phyloP scores from a whole-genome alignment of 1,140 invertebrate genomes.

The Listronotus bonariensis region DNA sequence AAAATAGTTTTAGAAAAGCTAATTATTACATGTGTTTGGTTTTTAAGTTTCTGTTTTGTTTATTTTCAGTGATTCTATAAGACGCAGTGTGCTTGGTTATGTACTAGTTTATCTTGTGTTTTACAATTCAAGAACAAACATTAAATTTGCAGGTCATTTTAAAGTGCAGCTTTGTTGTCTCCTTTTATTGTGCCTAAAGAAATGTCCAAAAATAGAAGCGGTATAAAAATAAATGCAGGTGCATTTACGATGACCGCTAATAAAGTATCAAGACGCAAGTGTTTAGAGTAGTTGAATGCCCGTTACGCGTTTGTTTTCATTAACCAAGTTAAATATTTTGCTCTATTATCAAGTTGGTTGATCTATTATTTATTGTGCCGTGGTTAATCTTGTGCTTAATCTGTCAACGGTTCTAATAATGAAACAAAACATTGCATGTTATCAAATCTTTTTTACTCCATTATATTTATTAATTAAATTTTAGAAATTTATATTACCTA shows the following conservation, averaged over 20 bases:
- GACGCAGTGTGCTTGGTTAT: conserved; percentile 14
- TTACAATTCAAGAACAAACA: conserved; percentile 2
- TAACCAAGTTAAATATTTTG: too few species aligned
- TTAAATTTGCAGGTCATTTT: conserved; percentile 10
- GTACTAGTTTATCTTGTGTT: conserved; percentile 20
- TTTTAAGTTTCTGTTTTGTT: not conserved
- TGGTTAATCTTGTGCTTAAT: not conserved
- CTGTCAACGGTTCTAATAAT: not conserved
- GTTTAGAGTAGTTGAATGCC: not conserved
- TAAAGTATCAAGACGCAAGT: not conserved
- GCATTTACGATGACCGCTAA: not conserved
- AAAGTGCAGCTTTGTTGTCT: conserved; percentile 7
- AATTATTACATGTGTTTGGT: not conserved
- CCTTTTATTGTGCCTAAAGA: conserved; percentile 1
- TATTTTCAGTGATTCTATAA: not conserved
- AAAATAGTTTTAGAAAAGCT: conserved; percentile 1
- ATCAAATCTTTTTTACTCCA: not conserved
- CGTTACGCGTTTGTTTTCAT: conserved; percentile 1
- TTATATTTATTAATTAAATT: too few species aligned
- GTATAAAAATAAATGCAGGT: conserved; percentile 14
- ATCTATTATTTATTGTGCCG: too few species aligned
- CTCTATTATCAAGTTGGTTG: too few species aligned
- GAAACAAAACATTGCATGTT: conserved; percentile 9
- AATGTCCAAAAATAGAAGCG: not conserved
- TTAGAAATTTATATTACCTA: too few species aligned